Percentiles rank a stretch among this genome's conserved stretches.
Conservation (phyloP, 2,888 invertebrate genomes). For the Chaitophorus viminalis region DNA sequence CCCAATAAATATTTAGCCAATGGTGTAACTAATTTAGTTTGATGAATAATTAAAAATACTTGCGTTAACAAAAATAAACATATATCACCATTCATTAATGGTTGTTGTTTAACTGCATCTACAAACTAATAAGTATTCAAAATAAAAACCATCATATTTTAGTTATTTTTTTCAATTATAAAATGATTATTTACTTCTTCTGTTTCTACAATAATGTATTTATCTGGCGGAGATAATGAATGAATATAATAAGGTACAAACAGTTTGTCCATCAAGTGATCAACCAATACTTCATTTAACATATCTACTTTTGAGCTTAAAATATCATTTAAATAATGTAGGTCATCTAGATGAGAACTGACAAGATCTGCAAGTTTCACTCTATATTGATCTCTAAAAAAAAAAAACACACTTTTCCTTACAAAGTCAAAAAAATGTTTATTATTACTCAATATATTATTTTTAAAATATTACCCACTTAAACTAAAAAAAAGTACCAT, state of each 20-base stretch:
- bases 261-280: constrained; percentile 91
- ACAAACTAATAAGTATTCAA: constrained; percentile 49
- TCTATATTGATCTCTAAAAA: constrained; percentile 48
- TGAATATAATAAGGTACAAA: constrained; percentile 94
- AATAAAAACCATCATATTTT: not conserved
- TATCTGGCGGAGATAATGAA: constrained; percentile 74
- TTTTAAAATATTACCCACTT: too few relatives aligned
- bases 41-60: constrained; percentile 93
- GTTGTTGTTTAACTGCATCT: constrained; percentile 69
- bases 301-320: constrained; percentile 90
- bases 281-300: constrained; percentile 91
- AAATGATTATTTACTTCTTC: constrained; percentile 47
- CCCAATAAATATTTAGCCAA: constrained; percentile 91
- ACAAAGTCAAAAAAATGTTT: constrained; percentile 8
- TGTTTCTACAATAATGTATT: constrained; percentile 57
- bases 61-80: constrained; percentile 91
- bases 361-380: constrained; percentile 84
- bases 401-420: too few relatives aligned
- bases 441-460: not conserved
- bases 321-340: constrained; percentile 97
- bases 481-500: too few relatives aligned
- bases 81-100: constrained; percentile 88
- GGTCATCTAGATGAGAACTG: constrained; percentile 95
- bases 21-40: constrained; percentile 88
- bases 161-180: not conserved